Conservation (phyloP, 2,888 invertebrate species). For the Acrobasis consociella region DNA sequence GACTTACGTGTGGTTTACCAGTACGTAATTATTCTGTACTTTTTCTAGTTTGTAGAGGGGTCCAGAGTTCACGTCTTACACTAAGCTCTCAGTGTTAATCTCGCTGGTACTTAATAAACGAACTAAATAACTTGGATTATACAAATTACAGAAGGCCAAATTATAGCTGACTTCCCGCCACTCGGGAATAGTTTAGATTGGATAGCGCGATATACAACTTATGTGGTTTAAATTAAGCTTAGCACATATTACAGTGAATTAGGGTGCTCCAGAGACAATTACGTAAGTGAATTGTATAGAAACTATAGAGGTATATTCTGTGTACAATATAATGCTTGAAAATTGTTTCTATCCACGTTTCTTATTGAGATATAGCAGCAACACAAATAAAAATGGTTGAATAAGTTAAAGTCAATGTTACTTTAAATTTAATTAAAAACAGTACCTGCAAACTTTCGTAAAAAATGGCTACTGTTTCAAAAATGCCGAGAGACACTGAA, state of each 20-base stretch:
- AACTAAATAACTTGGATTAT: slow-evolving; percentile 63
- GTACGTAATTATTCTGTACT: not conserved
- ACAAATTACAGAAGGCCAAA: slow-evolving; percentile 57
- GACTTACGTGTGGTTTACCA: no score
- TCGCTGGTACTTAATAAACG: slow-evolving; percentile 68
- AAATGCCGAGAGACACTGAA: no score
- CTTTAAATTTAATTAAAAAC: no score
- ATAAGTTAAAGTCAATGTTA: no score
- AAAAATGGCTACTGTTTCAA: no score
- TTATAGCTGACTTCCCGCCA: slow-evolving; percentile 47
- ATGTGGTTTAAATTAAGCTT: slow-evolving; percentile 6
- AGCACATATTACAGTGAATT: not conserved
- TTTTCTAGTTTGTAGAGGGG: slow-evolving; percentile 20
- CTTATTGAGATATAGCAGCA: no score
- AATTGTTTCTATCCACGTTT: no score
- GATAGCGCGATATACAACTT: slow-evolving; percentile 19
- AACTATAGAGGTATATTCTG: no score
- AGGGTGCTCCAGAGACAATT: not conserved
- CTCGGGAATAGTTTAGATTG: slow-evolving; percentile 16
- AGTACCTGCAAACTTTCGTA: no score
- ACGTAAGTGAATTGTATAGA: not conserved
- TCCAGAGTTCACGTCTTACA: slow-evolving; percentile 58
- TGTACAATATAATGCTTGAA: no score
- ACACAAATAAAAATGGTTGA: no score
- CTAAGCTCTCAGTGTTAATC: slow-evolving; percentile 68